A percentile compares a stretch with the other conserved stretches of the same genome.
These are phyloP conservation scores for Microcebus tavaratra DNA, from an alignment of 2,113 vertebrate genomes.

Conservation along the genomic window DNA sequence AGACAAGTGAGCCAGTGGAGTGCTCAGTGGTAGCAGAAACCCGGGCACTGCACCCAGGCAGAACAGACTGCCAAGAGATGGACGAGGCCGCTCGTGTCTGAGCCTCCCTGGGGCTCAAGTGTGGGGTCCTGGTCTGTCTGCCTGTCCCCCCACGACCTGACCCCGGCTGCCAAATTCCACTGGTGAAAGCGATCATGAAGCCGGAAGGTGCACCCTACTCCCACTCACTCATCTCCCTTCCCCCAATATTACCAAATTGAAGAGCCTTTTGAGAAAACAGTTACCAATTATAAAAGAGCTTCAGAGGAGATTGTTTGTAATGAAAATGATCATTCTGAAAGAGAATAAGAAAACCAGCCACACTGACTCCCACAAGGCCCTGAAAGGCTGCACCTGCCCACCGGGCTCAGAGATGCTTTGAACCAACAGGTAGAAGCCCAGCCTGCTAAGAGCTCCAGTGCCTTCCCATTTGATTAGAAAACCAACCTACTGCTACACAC, in stretches of 20 bases:
- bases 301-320: background rate
- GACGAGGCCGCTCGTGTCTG: background rate
- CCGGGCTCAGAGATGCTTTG: background rate
- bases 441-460: background rate
- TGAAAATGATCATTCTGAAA: background rate
- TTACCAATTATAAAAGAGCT: background rate
- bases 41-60: background rate
- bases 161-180: background rate
- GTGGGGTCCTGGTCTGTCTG: background rate
- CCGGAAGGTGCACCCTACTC: background rate
- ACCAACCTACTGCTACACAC: background rate
- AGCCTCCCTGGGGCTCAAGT: background rate
- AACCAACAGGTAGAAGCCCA: background rate
- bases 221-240: background rate
- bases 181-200: background rate
- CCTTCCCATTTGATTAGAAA: background rate
- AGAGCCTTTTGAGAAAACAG: background rate
- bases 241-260: background rate
- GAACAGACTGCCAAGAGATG: background rate
- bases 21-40: background rate
- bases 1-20: too few species aligned
- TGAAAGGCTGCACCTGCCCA: background rate
- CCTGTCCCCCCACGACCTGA: background rate
- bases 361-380: background rate
- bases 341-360: background rate